Percentiles rank a stretch among this genome's conserved stretches.
These are phyloP conservation scores for Montipora capitata DNA, from an alignment of 92 coral and sea anemone species.

Conservation along the genomic window DNA sequence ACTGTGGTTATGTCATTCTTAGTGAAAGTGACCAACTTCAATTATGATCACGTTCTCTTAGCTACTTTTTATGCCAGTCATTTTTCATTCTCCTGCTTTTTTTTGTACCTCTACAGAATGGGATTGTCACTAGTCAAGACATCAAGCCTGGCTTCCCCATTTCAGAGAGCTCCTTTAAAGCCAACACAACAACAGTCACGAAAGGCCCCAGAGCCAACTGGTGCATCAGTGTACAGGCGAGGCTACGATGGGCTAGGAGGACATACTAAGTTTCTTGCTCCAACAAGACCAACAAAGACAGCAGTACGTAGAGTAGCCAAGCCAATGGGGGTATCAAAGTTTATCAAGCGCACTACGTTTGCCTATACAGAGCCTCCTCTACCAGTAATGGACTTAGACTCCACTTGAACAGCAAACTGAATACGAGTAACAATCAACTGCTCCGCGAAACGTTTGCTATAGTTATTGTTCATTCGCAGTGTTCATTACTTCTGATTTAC, in stretches of 20 bases:
- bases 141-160: slow-evolving; percentile 46
- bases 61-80: too few relatives aligned
- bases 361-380: slow-evolving; percentile 67
- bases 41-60: too few relatives aligned
- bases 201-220: slow-evolving; percentile 16
- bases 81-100: neutral
- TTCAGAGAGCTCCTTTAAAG: slow-evolving; percentile 12
- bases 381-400: slow-evolving; percentile 70
- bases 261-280: slow-evolving; percentile 71
- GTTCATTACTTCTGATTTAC: too few relatives aligned
- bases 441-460: too few relatives aligned
- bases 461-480: too few relatives aligned
- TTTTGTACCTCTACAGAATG: slow-evolving; percentile 47
- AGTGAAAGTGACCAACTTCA: too few relatives aligned
- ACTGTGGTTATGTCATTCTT: too few relatives aligned
- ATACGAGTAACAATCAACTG: too few relatives aligned
- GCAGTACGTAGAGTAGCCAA: slow-evolving; percentile 71
- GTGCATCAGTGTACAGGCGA: slow-evolving; percentile 53
- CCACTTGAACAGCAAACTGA: neutral
- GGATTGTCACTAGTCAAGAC: slow-evolving; percentile 79
- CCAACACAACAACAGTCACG: slow-evolving; percentile 25
- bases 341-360: slow-evolving; percentile 56
- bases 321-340: slow-evolving; percentile 76
- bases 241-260: slow-evolving; percentile 86
- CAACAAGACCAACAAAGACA: slow-evolving; percentile 54